phyloP scores from a whole-genome alignment of 2,888 invertebrate species.

The Troides oblongomaculatus region DNA sequence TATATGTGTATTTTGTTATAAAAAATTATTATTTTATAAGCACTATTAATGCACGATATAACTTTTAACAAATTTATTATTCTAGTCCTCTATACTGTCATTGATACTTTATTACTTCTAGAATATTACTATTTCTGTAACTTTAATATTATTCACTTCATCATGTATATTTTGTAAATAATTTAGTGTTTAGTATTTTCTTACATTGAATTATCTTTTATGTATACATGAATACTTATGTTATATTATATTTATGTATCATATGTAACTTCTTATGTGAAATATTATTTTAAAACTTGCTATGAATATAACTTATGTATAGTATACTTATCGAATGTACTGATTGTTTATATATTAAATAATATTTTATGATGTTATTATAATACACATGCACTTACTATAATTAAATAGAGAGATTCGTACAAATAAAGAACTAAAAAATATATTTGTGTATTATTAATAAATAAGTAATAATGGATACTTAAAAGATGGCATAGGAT shows the following conservation, averaged over 20 bases:
- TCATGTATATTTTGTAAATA: conserved; percentile 38
- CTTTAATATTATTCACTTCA: conserved; percentile 6
- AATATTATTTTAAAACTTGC: background rate
- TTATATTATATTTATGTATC: conserved; percentile 24
- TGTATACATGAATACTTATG: conserved; percentile 24
- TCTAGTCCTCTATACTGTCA: conserved; percentile 29
- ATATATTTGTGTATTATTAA: conserved; percentile 29
- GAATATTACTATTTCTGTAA: conserved; percentile 25
- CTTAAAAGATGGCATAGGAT: no score
- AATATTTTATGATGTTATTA: background rate
- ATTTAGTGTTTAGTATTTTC: conserved; percentile 21
- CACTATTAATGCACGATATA: conserved; percentile 32
- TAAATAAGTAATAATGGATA: no score
- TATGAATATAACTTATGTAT: background rate
- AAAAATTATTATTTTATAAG: conserved; percentile 44
- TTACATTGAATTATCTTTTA: conserved; percentile 26
- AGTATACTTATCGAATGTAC: background rate
- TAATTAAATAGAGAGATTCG: conserved; percentile 47
- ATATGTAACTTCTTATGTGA: background rate
- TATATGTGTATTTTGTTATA: conserved; percentile 70
- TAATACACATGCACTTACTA: conserved; percentile 21
- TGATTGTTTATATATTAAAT: background rate
- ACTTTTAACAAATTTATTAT: conserved; percentile 32
- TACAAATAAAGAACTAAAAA: conserved; percentile 74
- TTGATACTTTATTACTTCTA: conserved; percentile 28